phyloP scores from a whole-genome alignment of 2,113 vertebrate genomes.

The Morone chrysops region DNA sequence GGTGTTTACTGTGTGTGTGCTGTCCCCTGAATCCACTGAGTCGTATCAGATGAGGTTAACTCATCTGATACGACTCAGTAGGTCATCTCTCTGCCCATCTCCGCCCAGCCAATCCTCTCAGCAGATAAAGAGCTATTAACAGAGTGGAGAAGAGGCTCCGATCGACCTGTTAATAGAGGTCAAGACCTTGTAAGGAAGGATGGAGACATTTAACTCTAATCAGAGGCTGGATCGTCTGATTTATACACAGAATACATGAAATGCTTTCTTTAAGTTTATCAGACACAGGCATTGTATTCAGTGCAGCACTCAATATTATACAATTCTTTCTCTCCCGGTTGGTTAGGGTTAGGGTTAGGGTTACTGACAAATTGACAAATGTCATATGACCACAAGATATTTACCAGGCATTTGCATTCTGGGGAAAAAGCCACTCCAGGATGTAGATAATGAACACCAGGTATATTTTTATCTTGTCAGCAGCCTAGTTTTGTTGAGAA shows the following conservation, averaged over 20 bases:
- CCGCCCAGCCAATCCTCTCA: background rate
- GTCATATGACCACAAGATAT: too few species aligned
- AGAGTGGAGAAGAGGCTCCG: background rate
- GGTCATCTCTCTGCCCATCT: background rate
- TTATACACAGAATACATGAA: background rate
- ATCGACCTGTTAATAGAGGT: slow-evolving; percentile 41
- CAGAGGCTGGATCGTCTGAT: too few species aligned
- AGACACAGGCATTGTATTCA: background rate
- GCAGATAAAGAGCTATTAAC: slow-evolving; percentile 30
- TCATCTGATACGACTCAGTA: background rate
- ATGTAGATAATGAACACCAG: too few species aligned
- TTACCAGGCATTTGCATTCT: too few species aligned
- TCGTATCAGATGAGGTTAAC: slow-evolving; percentile 13
- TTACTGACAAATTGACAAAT: too few species aligned
- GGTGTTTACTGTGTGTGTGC: background rate
- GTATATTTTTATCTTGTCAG: too few species aligned
- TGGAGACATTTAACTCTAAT: background rate
- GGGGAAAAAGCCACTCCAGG: too few species aligned
- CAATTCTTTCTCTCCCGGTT: background rate
- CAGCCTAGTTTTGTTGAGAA: too few species aligned
- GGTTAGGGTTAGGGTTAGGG: too few species aligned
- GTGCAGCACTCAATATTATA: background rate
- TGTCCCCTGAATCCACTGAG: background rate
- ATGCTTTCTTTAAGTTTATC: background rate
- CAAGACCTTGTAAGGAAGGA: slow-evolving; percentile 4